These are phyloP conservation scores for Neosilurus mollespiculum DNA, from an alignment of 2,797 vertebrate species.

Conservation along the genomic window DNA sequence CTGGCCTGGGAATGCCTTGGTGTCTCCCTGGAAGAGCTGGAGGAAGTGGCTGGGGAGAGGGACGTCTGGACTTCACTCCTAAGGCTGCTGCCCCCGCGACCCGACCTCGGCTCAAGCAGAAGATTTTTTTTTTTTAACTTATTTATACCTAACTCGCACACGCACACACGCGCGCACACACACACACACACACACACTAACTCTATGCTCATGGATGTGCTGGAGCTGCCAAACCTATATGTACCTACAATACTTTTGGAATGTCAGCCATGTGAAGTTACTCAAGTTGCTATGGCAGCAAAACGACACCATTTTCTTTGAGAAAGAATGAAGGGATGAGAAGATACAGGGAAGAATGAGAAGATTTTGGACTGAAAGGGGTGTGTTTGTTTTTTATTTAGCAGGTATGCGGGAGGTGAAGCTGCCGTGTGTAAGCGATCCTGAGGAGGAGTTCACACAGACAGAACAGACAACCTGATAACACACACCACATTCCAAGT, in stretches of 20 bases:
- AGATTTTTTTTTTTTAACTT: too few species aligned
- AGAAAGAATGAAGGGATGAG: background rate
- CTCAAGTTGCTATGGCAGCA: background rate
- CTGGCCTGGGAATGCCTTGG: too few species aligned
- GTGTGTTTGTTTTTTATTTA: background rate
- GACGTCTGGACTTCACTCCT: too few species aligned
- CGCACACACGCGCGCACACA: constrained; percentile 33
- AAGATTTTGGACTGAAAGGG: background rate
- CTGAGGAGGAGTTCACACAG: constrained; percentile 4
- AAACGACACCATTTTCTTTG: too few species aligned
- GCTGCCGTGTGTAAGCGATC: background rate
- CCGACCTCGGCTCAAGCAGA: too few species aligned
- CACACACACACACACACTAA: too few species aligned
- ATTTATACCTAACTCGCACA: too few species aligned
- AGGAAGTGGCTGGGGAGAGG: too few species aligned
- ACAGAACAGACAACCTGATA: background rate
- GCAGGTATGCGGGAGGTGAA: constrained; percentile 12
- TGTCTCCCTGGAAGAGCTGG: too few species aligned
- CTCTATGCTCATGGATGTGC: constrained; percentile 48
- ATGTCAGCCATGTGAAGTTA: background rate
- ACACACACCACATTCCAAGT: background rate
- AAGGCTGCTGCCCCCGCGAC: too few species aligned
- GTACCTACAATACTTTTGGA: too few species aligned
- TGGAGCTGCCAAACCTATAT: too few species aligned
- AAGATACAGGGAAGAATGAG: background rate